phyloP scores from a whole-genome alignment of 2,113 vertebrate species.

The Agelaius tricolor region DNA sequence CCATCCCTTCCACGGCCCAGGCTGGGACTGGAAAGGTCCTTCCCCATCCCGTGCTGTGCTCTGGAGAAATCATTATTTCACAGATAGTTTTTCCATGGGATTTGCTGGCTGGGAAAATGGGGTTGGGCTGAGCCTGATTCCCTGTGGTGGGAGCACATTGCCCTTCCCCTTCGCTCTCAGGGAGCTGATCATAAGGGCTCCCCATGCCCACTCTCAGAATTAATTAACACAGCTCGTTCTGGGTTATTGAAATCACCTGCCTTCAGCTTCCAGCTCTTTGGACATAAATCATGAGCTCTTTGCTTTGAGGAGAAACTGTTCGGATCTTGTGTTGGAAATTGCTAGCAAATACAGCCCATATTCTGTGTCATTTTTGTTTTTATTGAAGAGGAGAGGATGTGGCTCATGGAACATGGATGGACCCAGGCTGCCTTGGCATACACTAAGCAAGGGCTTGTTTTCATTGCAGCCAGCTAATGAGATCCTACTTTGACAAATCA shows the following conservation, averaged over 20 bases:
- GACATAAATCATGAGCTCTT: slow-evolving; percentile 43
- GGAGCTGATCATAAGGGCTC: not conserved
- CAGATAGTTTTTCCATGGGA: slow-evolving; percentile 14
- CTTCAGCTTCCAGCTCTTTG: not conserved
- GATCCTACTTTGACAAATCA: slow-evolving; percentile 34
- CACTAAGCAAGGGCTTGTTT: slow-evolving; percentile 10
- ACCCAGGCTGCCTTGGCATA: not conserved
- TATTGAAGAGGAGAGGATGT: slow-evolving; percentile 57
- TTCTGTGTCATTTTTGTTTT: slow-evolving; percentile 16
- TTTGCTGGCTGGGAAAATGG: not conserved
- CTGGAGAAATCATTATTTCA: slow-evolving; percentile 49
- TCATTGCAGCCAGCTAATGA: slow-evolving; percentile 30
- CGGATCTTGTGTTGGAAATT: slow-evolving; percentile 56
- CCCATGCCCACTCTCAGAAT: not conserved
- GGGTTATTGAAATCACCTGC: not conserved
- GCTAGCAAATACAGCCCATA: not conserved
- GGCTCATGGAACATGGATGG: slow-evolving; percentile 28
- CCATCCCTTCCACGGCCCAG: not conserved
- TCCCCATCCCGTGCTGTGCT: fast-evolving
- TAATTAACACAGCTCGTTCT: not conserved
- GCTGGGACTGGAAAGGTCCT: not conserved
- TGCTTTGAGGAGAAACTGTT: slow-evolving; percentile 25
- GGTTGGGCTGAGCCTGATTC: not conserved
- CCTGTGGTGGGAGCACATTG: fast-evolving
- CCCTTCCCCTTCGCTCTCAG: not conserved